phyloP scores from a whole-genome alignment of 2,797 vertebrate genomes.

The Acanthopagrus latus region DNA sequence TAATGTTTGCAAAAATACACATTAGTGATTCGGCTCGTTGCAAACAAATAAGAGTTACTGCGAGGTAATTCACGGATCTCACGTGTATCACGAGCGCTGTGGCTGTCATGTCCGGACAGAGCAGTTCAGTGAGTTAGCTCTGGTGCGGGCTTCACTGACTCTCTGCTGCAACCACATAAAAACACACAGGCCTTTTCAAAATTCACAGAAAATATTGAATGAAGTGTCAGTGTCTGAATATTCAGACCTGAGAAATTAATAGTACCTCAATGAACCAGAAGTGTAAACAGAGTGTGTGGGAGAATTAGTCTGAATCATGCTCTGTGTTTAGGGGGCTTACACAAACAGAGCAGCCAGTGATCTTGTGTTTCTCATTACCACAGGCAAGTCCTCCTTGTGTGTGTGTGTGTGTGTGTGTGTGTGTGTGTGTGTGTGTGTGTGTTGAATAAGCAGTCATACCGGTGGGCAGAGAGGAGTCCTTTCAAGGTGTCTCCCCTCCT shows the following conservation, averaged over 20 bases:
- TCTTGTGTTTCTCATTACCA: constrained; percentile 77
- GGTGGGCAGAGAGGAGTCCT: constrained; percentile 36
- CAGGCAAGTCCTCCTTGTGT: constrained; percentile 58
- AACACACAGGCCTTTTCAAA: constrained; percentile 32
- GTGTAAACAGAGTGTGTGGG: constrained; percentile 86
- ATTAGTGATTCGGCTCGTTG: background rate
- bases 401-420: constrained; percentile 43
- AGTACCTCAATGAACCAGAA: constrained; percentile 85
- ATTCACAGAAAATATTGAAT: constrained; percentile 67
- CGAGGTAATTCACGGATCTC: constrained; percentile 8
- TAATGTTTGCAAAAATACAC: constrained; percentile 35
- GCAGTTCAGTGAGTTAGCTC: background rate
- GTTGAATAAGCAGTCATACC: constrained; percentile 43
- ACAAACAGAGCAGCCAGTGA: constrained; percentile 80
- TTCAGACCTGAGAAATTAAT: constrained; percentile 81
- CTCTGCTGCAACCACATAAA: constrained; percentile 4
- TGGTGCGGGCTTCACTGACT: background rate
- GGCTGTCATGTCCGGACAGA: background rate
- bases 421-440: constrained; percentile 45
- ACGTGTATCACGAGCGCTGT: background rate
- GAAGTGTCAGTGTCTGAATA: constrained; percentile 75
- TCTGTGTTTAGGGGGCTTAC: constrained; percentile 84
- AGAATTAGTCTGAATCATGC: constrained; percentile 87
- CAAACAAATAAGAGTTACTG: background rate
- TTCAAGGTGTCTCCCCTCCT: constrained; percentile 17